These are phyloP conservation scores for Hippocampus abdominalis DNA, from an alignment of 2,113 vertebrate species.

Conservation along the genomic window DNA sequence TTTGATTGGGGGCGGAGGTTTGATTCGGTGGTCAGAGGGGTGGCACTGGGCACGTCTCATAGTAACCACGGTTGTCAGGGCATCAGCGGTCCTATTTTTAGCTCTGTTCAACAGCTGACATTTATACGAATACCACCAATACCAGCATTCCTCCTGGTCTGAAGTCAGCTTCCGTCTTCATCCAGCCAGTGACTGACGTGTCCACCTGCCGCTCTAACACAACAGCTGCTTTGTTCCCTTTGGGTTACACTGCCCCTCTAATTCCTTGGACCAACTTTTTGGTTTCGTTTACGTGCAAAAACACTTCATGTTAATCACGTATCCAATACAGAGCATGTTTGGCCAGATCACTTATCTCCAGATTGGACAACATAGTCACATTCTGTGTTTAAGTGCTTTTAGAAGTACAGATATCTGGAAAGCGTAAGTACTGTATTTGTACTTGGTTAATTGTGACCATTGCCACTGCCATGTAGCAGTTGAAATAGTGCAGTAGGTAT, in stretches of 20 bases:
- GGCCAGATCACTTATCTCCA: no score
- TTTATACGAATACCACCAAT: constrained; percentile 58
- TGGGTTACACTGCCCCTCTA: background rate
- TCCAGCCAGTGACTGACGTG: constrained; percentile 38
- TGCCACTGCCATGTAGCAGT: background rate
- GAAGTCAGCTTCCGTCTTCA: constrained; percentile 58
- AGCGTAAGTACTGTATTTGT: no score
- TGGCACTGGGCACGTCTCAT: constrained; percentile 23
- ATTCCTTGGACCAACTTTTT: background rate
- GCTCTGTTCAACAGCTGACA: constrained; percentile 62
- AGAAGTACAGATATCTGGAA: no score
- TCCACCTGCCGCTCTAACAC: constrained; percentile 42
- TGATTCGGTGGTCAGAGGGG: no score
- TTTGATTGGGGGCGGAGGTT: constrained; percentile 2
- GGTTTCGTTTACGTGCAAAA: background rate
- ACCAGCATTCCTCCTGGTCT: constrained; percentile 56
- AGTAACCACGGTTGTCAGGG: constrained; percentile 34
- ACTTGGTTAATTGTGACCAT: no score
- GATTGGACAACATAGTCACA: background rate
- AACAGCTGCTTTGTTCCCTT: constrained; percentile 37
- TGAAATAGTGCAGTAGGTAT: background rate
- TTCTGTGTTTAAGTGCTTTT: background rate
- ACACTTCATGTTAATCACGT: background rate
- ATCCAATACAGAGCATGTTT: background rate
- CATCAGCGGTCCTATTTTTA: constrained; percentile 62